phyloP scores from a whole-genome alignment of 2,888 invertebrate species.

The Mesorhabditis sp. region DNA sequence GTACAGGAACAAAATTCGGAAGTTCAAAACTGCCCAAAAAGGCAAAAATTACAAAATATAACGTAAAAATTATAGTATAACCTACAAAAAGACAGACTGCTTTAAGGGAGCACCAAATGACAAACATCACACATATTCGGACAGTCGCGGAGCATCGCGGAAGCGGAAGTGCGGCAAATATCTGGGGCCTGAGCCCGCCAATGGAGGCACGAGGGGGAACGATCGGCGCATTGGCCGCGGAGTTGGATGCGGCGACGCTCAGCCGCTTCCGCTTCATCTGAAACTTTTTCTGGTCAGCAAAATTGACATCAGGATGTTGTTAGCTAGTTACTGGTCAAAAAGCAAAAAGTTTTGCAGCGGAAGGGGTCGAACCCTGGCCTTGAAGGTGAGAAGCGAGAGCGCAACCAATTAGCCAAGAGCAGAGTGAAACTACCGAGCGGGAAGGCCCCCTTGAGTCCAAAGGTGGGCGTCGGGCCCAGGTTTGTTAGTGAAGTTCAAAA shows the following conservation, averaged over 20 bases:
- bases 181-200: not conserved
- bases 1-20: too few species aligned
- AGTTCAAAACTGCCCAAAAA: too few species aligned
- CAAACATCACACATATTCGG: constrained; percentile 41
- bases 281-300: not conserved
- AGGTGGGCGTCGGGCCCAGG: too few species aligned
- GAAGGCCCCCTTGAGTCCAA: too few species aligned
- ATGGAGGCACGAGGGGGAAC: not conserved
- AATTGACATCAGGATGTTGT: not conserved
- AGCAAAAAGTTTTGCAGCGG: too few species aligned
- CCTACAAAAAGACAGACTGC: not conserved
- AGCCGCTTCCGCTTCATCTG: not conserved
- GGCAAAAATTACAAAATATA: too few species aligned
- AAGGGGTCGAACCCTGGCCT: too few species aligned
- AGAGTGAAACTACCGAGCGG: too few species aligned
- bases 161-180: constrained; percentile 34
- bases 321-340: too few species aligned
- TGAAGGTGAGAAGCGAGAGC: too few species aligned
- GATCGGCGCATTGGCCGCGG: not conserved
- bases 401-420: too few species aligned
- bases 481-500: too few species aligned
- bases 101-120: constrained; percentile 22
- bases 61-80: not conserved
- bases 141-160: constrained; percentile 49
- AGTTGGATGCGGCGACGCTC: not conserved